Evolutionary conservation across 2,888 invertebrate genomes (phyloP), one percentile per base, ranked within the genome.

Genomic region (Napeogenes sylphis): DNA sequence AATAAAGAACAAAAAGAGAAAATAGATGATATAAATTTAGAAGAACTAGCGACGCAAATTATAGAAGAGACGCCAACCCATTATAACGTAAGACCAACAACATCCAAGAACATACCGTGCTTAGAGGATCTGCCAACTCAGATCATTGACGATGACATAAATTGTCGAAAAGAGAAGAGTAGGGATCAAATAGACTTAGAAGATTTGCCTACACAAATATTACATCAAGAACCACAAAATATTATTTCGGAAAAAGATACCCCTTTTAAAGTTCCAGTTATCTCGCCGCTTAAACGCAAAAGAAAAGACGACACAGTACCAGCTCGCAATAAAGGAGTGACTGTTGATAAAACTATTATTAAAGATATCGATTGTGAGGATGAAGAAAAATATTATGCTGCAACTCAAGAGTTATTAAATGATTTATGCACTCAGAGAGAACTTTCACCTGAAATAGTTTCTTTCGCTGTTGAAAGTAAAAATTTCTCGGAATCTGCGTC

Each of bases 391-490:
- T 88, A 83, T 73, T 90, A 90, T 70, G 72, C 74, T 46, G 75
- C 78, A 6, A 90, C 90, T 6, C 90, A 90, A 77, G 87, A 90
- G 32, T 71, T 90, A 65, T 72, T 76, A 13, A 69, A 81, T 38
- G 90, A 90, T 67, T 74, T 90, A 57, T 86, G 81, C 66, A 75
- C 86, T 30, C 88, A 89, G 75, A 75, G 62, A 72, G 69, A 74
- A 53, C 47, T 58, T 2, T 68, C 73, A 10, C 65, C 71, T 2
- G 69, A 47, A 58, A 47, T 53, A 13, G 42, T 10, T 51, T 51
- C 30, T 42, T 42, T 10, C 42, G 42, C 42, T 30, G 14, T 6
- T 14, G 47, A 13, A 6, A 47, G 21, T 53, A 33, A 61, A 63
- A 46, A 30, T 57, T 13, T 21, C 21, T 32, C 33, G 45, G 47